These are phyloP conservation scores for Acomys russatus DNA, from an alignment of 2,797 vertebrate species.

Conservation along the genomic window DNA sequence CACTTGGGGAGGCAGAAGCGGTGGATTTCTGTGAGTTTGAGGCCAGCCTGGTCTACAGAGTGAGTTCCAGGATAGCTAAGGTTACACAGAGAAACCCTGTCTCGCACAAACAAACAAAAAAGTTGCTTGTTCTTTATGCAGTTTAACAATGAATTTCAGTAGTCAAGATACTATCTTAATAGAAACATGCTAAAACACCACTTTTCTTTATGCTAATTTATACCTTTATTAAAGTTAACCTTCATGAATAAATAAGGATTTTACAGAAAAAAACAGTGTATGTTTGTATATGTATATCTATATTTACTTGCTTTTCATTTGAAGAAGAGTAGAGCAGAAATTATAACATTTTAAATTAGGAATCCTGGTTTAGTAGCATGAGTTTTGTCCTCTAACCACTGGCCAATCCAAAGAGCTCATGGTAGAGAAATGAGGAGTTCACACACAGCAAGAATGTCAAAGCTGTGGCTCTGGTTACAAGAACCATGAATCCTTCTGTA, in stretches of 20 bases:
- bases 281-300: too few species aligned
- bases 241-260: slow-evolving; percentile 40
- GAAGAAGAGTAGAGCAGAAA: slow-evolving; percentile 46
- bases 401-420: background rate
- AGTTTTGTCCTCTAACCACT: background rate
- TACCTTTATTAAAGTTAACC: slow-evolving; percentile 51
- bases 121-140: slow-evolving; percentile 26
- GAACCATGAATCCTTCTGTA: background rate
- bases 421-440: background rate
- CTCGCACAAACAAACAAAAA: background rate
- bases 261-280: background rate
- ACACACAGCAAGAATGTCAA: background rate
- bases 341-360: slow-evolving; percentile 1
- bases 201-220: slow-evolving; percentile 42
- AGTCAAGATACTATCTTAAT: slow-evolving; percentile 46
- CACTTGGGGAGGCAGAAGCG: too few species aligned
- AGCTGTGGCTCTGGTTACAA: background rate
- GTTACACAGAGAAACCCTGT: too few species aligned
- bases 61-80: too few species aligned
- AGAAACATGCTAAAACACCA: slow-evolving; percentile 16
- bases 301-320: slow-evolving; percentile 5
- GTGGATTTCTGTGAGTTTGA: too few species aligned
- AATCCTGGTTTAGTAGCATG: slow-evolving; percentile 33
- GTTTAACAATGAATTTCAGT: slow-evolving; percentile 32
- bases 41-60: too few species aligned